A percentile compares a stretch with the other conserved stretches of the same genome.
phyloP scores from a whole-genome alignment of 2,113 vertebrate genomes.

The Chloropsis cyanopogon region DNA sequence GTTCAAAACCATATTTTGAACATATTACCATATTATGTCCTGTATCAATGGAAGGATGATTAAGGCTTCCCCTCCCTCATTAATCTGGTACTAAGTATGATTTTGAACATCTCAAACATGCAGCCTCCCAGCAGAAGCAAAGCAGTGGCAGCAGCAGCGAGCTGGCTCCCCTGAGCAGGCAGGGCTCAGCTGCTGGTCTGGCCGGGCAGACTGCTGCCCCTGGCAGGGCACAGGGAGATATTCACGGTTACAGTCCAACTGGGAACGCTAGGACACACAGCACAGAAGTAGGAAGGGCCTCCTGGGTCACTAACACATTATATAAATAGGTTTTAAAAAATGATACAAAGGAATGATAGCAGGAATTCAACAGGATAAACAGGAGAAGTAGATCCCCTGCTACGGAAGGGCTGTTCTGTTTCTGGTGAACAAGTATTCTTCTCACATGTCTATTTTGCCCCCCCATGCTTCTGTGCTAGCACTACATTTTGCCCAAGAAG shows the following conservation, averaged over 20 bases:
- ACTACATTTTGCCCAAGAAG: not conserved
- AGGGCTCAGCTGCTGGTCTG: not conserved
- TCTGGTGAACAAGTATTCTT: not conserved
- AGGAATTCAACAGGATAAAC: not conserved
- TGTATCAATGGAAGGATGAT: not conserved
- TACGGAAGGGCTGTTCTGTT: not conserved
- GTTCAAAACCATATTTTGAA: not conserved
- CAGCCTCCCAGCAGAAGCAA: not conserved
- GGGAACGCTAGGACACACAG: not conserved
- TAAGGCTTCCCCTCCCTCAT: not conserved
- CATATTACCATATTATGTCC: not conserved
- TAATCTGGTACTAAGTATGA: not conserved
- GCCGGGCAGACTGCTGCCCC: not conserved
- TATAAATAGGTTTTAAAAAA: not conserved
- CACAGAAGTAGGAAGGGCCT: not conserved
- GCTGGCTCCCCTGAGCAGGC: not conserved
- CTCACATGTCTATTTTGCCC: not conserved
- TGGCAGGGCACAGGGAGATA: fast-evolving
- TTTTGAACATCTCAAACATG: not conserved
- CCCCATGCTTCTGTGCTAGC: not conserved
- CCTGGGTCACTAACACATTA: not conserved
- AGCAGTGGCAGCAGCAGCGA: not conserved
- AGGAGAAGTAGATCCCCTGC: not conserved
- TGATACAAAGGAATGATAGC: not conserved
- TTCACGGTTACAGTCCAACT: not conserved